phyloP scores from a whole-genome alignment of 2,113 vertebrate species.

The Labeo rohita region DNA sequence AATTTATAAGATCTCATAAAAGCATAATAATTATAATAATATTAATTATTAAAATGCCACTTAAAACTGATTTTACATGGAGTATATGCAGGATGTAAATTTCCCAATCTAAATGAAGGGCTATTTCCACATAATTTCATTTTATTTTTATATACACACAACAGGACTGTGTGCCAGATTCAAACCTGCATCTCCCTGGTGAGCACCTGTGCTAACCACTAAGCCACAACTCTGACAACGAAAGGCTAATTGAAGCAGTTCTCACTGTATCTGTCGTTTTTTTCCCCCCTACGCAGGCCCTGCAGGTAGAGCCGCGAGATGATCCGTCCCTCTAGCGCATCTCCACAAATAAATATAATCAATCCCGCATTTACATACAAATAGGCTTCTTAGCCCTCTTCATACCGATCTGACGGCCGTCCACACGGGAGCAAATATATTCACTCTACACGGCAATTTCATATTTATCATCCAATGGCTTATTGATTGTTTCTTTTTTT shows the following conservation, averaged over 20 bases:
- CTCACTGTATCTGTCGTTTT: background rate
- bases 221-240: background rate
- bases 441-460: slow-evolving; percentile 70
- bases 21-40: background rate
- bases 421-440: slow-evolving; percentile 70
- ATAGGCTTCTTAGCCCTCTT: slow-evolving; percentile 74
- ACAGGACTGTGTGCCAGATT: background rate
- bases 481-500: slow-evolving; percentile 78
- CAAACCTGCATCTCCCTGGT: background rate
- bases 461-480: slow-evolving; percentile 77
- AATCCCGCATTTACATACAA: slow-evolving; percentile 83
- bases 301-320: slow-evolving; percentile 11
- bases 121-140: background rate
- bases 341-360: slow-evolving; percentile 81
- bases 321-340: slow-evolving; percentile 20
- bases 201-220: background rate
- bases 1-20: background rate
- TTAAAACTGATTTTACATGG: background rate
- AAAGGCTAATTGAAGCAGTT: background rate
- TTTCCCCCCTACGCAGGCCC: background rate
- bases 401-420: slow-evolving; percentile 71
- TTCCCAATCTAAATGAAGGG: background rate
- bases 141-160: background rate
- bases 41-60: background rate
- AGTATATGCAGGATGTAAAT: background rate